A percentile compares a stretch with the other conserved stretches of the same genome.
phyloP scores from a whole-genome alignment of 1,140 invertebrate species.

The Nixonia krombeini region DNA sequence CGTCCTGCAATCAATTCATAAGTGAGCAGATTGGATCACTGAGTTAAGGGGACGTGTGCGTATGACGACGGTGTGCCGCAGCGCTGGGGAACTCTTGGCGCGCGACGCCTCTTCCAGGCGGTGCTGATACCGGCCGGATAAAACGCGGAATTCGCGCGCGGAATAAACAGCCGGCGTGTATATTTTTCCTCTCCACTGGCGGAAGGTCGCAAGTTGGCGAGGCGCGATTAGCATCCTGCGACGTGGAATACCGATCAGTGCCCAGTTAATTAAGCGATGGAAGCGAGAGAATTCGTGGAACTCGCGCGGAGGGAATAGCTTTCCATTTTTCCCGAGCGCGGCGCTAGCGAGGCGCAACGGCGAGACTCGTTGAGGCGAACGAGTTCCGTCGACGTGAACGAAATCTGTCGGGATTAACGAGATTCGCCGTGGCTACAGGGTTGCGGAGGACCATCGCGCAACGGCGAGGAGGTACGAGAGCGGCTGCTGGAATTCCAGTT shows the following conservation, averaged over 20 bases:
- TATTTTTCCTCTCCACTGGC: too few relatives aligned
- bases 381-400: not conserved
- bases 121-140: too few relatives aligned
- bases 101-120: too few relatives aligned
- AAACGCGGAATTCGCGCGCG: too few relatives aligned
- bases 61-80: too few relatives aligned
- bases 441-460: constrained; percentile 27
- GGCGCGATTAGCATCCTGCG: not conserved
- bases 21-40: too few relatives aligned
- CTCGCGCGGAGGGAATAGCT: constrained; percentile 19
- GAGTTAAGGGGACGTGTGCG: too few relatives aligned
- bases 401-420: constrained; percentile 18
- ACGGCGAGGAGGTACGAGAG: constrained; percentile 24
- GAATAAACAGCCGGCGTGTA: too few relatives aligned
- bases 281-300: constrained; percentile 29
- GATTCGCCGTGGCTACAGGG: constrained; percentile 23
- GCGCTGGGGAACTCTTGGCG: too few relatives aligned
- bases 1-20: constrained; percentile 76
- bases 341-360: not conserved
- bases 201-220: not conserved
- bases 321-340: constrained; percentile 6
- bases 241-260: constrained; percentile 23
- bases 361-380: not conserved
- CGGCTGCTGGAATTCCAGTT: constrained; percentile 54
- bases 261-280: constrained; percentile 38